Conservation (phyloP, 2,888 invertebrate genomes). For the Spilosoma lubricipeda region DNA sequence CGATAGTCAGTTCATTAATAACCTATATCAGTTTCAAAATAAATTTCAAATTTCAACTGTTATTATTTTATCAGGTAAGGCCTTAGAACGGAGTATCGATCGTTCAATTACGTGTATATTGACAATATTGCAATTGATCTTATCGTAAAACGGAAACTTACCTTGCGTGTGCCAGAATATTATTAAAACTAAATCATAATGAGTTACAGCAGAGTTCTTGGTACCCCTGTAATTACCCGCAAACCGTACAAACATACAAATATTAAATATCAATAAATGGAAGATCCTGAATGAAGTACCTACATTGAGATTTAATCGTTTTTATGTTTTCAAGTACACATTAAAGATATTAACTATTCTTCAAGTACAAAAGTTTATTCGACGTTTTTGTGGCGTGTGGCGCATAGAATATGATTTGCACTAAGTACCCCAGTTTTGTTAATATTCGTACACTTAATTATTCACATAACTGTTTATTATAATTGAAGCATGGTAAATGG, state of each 20-base stretch:
- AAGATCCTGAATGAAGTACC: not conserved
- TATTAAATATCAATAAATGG: not conserved
- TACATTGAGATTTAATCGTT: not conserved
- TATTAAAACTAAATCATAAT: slow-evolving; percentile 15
- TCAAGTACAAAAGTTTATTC: not conserved
- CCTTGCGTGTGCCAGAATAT: slow-evolving; percentile 6
- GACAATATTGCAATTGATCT: slow-evolving; percentile 20
- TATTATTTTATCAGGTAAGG: not conserved
- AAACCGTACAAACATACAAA: not conserved
- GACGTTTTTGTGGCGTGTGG: not conserved
- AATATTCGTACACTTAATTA: not conserved
- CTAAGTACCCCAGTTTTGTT: not conserved
- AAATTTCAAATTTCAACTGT: not conserved
- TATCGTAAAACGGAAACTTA: slow-evolving; percentile 7
- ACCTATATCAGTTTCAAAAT: not conserved
- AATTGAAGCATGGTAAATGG: not conserved
- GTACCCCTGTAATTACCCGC: slow-evolving; percentile 1
- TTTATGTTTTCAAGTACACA: not conserved
- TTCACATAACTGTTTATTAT: not conserved
- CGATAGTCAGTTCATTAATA: not conserved
- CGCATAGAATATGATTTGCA: not conserved
- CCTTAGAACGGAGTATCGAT: slow-evolving; percentile 6
- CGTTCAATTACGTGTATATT: slow-evolving; percentile 13
- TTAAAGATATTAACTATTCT: not conserved
- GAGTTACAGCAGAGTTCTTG: not conserved